Conservation (phyloP, 2,888 invertebrate species). For the Rotaria sp. region DNA sequence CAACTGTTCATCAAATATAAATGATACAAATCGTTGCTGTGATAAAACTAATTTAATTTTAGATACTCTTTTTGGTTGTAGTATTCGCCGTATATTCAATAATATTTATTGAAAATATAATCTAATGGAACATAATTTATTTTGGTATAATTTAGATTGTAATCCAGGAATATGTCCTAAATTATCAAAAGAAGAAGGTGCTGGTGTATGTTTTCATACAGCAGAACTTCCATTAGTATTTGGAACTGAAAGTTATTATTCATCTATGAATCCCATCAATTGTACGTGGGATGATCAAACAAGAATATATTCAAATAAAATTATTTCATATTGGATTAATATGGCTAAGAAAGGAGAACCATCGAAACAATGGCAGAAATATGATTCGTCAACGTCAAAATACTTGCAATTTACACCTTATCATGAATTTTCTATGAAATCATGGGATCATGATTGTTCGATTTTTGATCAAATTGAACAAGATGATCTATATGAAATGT, state of each 20-base stretch:
- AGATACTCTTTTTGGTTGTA: background rate
- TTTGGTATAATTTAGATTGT: background rate
- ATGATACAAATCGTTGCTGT: background rate
- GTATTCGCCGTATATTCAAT: background rate
- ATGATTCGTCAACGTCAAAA: background rate
- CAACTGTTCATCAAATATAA: background rate
- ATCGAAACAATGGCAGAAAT: background rate
- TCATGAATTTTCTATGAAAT: background rate
- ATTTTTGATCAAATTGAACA: too few relatives aligned
- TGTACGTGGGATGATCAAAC: background rate
- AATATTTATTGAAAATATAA: background rate
- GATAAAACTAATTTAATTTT: background rate
- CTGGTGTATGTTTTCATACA: background rate
- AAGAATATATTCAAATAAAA: background rate
- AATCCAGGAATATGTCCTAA: background rate
- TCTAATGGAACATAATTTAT: background rate
- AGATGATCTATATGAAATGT: too few relatives aligned
- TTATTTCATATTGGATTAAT: background rate
- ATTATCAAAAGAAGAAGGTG: background rate
- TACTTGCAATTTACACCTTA: background rate
- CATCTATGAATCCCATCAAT: background rate
- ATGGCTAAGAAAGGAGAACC: background rate
- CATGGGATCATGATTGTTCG: too few relatives aligned
- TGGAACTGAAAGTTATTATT: background rate
- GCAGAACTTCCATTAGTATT: background rate